These are phyloP conservation scores for Daubentonia madagascariensis DNA, from an alignment of 2,113 vertebrate genomes.

Conservation along the genomic window DNA sequence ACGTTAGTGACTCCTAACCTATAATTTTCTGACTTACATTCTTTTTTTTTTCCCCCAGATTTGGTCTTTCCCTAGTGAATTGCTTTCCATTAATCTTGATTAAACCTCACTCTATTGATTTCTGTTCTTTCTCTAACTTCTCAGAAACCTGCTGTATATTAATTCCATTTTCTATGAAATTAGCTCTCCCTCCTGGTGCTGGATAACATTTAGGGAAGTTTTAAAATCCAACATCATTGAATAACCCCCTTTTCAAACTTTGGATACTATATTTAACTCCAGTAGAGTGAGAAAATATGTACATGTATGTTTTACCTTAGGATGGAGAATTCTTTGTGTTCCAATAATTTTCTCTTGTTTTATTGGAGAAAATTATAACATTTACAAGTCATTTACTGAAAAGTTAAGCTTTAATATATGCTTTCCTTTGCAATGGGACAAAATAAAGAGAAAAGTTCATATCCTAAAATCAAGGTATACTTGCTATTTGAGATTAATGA, in stretches of 20 bases:
- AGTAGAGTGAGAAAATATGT: background rate
- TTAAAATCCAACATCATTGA: slow-evolving; percentile 34
- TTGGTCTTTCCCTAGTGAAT: slow-evolving; percentile 49
- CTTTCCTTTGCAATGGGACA: background rate
- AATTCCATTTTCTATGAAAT: slow-evolving; percentile 62
- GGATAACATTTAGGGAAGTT: slow-evolving; percentile 48
- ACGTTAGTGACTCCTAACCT: background rate
- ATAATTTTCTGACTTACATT: background rate
- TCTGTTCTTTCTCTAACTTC: slow-evolving; percentile 55
- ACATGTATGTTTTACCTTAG: background rate
- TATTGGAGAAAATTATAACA: background rate
- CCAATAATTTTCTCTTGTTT: background rate
- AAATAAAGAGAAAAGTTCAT: background rate
- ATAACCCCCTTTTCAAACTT: slow-evolving; percentile 21
- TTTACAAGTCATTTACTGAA: background rate
- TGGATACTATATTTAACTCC: background rate
- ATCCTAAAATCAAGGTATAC: background rate
- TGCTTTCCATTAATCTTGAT: slow-evolving; percentile 69
- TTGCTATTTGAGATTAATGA: background rate
- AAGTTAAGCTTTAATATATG: background rate
- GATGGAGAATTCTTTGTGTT: background rate
- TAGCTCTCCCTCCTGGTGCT: slow-evolving; percentile 45
- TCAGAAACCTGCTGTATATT: slow-evolving; percentile 58
- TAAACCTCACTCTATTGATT: slow-evolving; percentile 61
- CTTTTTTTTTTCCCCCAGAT: background rate